Evolutionary conservation across 2,113 vertebrate genomes (phyloP), one percentile per base, ranked within the genome.

Genomic region (Neofelis nebulosa): DNA sequence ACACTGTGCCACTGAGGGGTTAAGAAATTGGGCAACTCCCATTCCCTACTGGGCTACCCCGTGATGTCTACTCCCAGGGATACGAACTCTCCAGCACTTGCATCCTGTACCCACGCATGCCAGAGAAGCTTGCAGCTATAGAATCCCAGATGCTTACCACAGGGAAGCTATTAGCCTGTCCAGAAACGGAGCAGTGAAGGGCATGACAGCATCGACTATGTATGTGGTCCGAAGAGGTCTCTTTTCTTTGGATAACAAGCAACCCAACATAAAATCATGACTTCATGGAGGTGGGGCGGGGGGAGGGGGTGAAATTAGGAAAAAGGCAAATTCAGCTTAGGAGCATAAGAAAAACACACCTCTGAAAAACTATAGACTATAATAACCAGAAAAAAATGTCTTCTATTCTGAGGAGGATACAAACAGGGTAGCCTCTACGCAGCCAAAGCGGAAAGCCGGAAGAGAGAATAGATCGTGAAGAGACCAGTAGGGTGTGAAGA

Each of bases 401-500:
- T 78, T 66, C 14, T 83, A 33, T 38, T 92, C 31, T 80, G 36
- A 29, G 33, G 15, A 95, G 25, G 4, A 74, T 80, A 31, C 0
- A n/a, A 7, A 68, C 3, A 21, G 1, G 31, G 18, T 12, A 19
- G 1, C 9, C 12, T 31, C 73, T 55, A 0, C n/a, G 7, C 57
- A 36, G 83, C 23, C 19, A 31, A 76, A 79, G 25, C 11, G 31
- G 50, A 94, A 83, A 94, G 0, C 12, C 29, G 52, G 0, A 52
- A 14, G 12, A 82, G 15, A 55, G 6, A 86, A 63, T 0, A 18
- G 12, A 69, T 1, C 11, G 16, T 50, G 23, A 61, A 31, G 91
- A 84, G 4, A 95, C 12, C 9, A 31, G 23, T 5, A 38, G 8
- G 7, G 31, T 41, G 1, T 13, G 4, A 50, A 88, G 18, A 68